A percentile compares a stretch with the other conserved stretches of the same genome.
These are phyloP conservation scores for Gulo gulo DNA, from an alignment of 2,113 vertebrate genomes.

Conservation along the genomic window DNA sequence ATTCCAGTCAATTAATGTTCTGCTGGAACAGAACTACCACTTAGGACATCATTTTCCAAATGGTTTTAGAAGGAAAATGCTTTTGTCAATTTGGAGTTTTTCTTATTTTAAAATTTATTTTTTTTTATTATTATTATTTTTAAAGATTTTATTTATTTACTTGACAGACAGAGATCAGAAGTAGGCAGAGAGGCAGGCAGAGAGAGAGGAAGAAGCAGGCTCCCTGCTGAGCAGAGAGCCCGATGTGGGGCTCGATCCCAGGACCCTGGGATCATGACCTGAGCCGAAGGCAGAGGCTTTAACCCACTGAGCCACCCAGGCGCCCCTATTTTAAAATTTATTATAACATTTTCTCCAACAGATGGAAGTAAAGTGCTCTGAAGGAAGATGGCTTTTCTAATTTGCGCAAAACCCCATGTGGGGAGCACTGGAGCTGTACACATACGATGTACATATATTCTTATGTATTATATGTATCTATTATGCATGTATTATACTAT, in stretches of 20 bases:
- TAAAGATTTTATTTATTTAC: too few relatives aligned
- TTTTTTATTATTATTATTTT: too few relatives aligned
- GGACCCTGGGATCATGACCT: too few relatives aligned
- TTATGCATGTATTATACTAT: background rate
- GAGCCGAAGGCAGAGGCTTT: too few relatives aligned
- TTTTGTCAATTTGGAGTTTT: background rate
- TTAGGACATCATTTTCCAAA: background rate
- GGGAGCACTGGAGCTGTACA: background rate
- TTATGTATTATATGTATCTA: background rate
- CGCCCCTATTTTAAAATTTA: background rate
- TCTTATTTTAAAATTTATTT: background rate
- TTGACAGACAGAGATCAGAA: too few relatives aligned
- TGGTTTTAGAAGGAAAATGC: background rate
- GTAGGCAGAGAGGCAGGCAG: too few relatives aligned
- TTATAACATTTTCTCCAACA: background rate
- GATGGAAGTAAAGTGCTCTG: background rate
- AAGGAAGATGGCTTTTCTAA: background rate
- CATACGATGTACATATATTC: background rate
- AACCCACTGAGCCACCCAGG: too few relatives aligned
- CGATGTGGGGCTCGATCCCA: too few relatives aligned
- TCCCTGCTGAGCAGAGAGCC: too few relatives aligned
- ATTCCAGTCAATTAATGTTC: background rate
- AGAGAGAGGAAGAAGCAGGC: too few relatives aligned
- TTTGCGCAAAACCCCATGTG: background rate
- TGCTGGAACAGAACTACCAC: background rate